These are phyloP conservation scores for Pseudanteris insignis DNA, from an alignment of 2,888 invertebrate species.

Conservation along the genomic window DNA sequence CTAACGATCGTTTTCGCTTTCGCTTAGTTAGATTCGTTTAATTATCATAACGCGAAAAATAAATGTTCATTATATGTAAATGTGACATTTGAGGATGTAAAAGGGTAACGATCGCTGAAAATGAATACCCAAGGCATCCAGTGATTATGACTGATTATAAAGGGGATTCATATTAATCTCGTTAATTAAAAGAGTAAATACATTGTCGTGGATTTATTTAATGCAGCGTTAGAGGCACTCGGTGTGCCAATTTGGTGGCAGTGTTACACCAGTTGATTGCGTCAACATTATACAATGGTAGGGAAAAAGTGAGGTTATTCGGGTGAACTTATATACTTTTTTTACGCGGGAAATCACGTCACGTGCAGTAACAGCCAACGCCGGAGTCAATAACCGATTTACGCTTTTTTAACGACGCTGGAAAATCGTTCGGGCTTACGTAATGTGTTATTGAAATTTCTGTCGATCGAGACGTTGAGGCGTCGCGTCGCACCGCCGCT, in stretches of 20 bases:
- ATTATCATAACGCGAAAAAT: constrained; percentile 24
- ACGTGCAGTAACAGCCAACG: constrained; percentile 3
- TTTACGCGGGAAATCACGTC: neutral
- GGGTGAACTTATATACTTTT: constrained; percentile 9
- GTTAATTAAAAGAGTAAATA: constrained; percentile 38
- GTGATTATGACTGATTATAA: constrained; percentile 27
- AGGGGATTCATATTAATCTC: constrained; percentile 24
- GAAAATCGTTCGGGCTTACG: too few species aligned
- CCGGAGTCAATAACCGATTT: too few species aligned
- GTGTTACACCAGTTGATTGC: too few species aligned
- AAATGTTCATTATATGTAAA: constrained; percentile 30
- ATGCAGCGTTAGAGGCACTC: constrained; percentile 3
- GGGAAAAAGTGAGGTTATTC: constrained; percentile 7
- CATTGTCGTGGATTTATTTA: constrained; percentile 19
- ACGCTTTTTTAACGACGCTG: too few species aligned
- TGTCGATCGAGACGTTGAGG: too few species aligned
- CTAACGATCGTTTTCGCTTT: too few species aligned
- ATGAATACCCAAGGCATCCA: constrained; percentile 8
- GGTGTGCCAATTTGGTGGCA: constrained; percentile 7
- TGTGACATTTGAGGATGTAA: constrained; percentile 21
- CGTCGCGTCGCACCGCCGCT: too few species aligned
- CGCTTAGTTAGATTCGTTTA: too few species aligned
- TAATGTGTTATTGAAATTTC: too few species aligned
- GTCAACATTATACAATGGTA: too few species aligned
- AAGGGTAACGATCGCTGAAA: constrained; percentile 17